phyloP scores from a whole-genome alignment of 2,113 vertebrate species.

The Halcyon malimbica region DNA sequence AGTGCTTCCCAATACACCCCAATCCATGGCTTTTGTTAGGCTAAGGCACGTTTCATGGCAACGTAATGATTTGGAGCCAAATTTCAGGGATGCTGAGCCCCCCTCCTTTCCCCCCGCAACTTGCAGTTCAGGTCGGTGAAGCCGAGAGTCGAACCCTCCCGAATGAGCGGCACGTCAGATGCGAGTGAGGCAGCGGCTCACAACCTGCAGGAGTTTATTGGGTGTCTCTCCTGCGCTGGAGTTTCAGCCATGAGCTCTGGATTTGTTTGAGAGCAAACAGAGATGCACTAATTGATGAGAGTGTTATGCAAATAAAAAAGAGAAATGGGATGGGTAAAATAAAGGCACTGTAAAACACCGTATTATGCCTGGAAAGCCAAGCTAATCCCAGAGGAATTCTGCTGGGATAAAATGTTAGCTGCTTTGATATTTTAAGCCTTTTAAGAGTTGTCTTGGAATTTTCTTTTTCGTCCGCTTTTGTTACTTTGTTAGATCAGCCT shows the following conservation, averaged over 20 bases:
- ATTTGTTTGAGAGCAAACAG: constrained; percentile 66
- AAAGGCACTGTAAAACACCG: constrained; percentile 58
- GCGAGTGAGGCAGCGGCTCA: background rate
- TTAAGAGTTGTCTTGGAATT: constrained; percentile 69
- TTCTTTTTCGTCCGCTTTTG: constrained; percentile 46
- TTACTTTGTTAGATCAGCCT: constrained; percentile 19
- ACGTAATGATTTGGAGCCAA: constrained; percentile 20
- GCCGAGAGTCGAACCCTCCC: background rate
- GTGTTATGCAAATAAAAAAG: constrained; percentile 52
- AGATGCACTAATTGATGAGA: constrained; percentile 48
- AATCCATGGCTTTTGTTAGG: constrained; percentile 40
- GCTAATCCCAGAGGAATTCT: constrained; percentile 67
- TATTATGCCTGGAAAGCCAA: constrained; percentile 70
- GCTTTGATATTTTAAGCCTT: constrained; percentile 68
- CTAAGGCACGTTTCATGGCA: constrained; percentile 34
- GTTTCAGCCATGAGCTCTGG: constrained; percentile 13
- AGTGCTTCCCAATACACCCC: background rate
- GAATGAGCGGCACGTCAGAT: background rate
- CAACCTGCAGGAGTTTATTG: background rate
- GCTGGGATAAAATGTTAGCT: constrained; percentile 62
- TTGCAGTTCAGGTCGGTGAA: constrained; percentile 29
- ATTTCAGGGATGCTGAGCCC: constrained; percentile 7
- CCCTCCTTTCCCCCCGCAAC: background rate
- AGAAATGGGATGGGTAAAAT: constrained; percentile 55
- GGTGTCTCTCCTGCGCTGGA: background rate